phyloP scores from a whole-genome alignment of 2,113 vertebrate genomes.

The Mastomys coucha region DNA sequence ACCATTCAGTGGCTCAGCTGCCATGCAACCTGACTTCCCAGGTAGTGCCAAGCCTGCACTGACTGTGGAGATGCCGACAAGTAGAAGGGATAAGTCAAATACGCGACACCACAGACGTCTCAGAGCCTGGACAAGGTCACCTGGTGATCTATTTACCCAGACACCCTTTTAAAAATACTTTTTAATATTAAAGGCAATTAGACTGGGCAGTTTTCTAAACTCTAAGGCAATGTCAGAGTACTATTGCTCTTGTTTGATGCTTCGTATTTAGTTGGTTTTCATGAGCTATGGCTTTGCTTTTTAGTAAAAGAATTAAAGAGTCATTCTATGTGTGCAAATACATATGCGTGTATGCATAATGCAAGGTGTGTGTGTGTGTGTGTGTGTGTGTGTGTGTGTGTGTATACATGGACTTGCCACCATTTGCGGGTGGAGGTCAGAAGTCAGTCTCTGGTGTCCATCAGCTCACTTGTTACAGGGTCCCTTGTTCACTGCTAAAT shows the following conservation, averaged over 20 bases:
- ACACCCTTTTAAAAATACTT: not conserved
- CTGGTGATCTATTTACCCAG: slow-evolving; percentile 50
- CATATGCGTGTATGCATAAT: not conserved
- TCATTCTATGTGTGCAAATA: not conserved
- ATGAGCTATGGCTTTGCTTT: slow-evolving; percentile 36
- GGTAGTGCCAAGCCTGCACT: not conserved
- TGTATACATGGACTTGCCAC: not conserved
- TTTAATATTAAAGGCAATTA: slow-evolving; percentile 39
- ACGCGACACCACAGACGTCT: not conserved
- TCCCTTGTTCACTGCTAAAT: not conserved
- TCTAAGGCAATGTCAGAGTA: slow-evolving; percentile 53
- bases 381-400: not conserved
- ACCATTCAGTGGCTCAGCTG: not conserved
- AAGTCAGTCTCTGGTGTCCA: not conserved
- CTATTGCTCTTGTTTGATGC: not conserved
- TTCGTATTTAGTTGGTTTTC: slow-evolving; percentile 38
- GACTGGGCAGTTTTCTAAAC: slow-evolving; percentile 37
- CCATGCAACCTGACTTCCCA: not conserved
- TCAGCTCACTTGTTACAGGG: not conserved
- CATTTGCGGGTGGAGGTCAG: too few species aligned
- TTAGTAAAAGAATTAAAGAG: slow-evolving; percentile 35
- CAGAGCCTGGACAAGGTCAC: not conserved
- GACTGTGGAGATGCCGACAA: not conserved
- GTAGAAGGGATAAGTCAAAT: not conserved
- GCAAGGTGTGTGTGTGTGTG: not conserved